Conservation (phyloP, 2,888 invertebrate genomes). For the Aelia acuminata region DNA sequence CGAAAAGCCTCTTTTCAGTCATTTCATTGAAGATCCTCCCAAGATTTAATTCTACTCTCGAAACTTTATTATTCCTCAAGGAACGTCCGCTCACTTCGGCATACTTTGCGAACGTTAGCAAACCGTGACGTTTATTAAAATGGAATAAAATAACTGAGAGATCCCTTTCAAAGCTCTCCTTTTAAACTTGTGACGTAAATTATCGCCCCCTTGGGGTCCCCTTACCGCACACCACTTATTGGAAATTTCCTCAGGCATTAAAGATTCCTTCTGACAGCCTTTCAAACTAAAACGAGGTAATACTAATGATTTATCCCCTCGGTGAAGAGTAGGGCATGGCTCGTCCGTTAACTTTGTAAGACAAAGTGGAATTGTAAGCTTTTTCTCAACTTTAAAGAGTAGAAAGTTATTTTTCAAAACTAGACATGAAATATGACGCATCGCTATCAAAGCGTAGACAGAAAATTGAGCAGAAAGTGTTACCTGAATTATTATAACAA, state of each 20-base stretch:
- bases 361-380: background rate
- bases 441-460: no score
- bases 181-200: background rate
- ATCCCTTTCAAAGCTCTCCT: background rate
- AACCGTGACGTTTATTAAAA: background rate
- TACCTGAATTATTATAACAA: no score
- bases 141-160: background rate
- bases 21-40: background rate
- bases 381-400: no score
- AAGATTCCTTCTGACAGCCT: background rate
- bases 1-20: no score
- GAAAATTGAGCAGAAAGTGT: no score
- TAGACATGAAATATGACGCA: background rate
- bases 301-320: background rate
- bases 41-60: background rate
- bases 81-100: background rate
- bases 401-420: background rate
- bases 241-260: background rate
- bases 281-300: background rate
- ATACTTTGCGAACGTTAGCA: background rate
- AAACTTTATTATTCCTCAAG: background rate
- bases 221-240: background rate
- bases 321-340: background rate
- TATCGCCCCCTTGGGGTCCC: background rate
- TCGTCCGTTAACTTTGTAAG: background rate